Conservation (phyloP, 2,888 invertebrate genomes). For the Phalera bucephala region DNA sequence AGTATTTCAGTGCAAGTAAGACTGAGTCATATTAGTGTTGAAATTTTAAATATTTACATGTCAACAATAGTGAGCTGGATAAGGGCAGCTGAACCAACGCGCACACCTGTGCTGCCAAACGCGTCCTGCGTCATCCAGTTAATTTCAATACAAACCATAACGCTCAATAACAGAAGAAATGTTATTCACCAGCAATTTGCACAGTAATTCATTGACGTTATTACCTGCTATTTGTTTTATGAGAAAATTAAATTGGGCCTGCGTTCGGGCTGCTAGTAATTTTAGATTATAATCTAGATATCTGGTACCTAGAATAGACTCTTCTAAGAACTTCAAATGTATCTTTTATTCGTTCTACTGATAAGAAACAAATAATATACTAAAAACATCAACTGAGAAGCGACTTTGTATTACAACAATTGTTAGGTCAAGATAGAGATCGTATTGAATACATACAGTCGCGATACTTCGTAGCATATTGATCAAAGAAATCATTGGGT, state of each 20-base stretch:
- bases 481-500: no score
- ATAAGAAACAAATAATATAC: no score
- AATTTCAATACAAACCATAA: conserved; percentile 54
- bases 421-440: no score
- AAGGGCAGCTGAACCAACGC: conserved; percentile 58
- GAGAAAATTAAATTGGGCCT: conserved; percentile 14
- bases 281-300: no score
- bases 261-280: no score
- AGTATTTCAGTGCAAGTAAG: conserved; percentile 23
- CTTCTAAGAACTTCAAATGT: no score
- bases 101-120: conserved; percentile 53
- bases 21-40: conserved; percentile 48
- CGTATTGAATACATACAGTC: no score
- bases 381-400: no score
- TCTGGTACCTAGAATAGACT: no score
- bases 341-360: no score
- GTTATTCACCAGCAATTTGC: conserved; percentile 19
- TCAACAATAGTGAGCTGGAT: conserved; percentile 25
- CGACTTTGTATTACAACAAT: no score
- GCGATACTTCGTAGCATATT: no score
- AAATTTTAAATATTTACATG: conserved; percentile 30
- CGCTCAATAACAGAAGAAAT: conserved; percentile 44
- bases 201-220: conserved; percentile 10
- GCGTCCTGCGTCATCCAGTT: conserved; percentile 64
- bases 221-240: conserved; percentile 6